Evolutionary conservation across 2,113 vertebrate genomes (phyloP), one percentile per base, ranked within the genome.

Genomic region (Serinus canaria): DNA sequence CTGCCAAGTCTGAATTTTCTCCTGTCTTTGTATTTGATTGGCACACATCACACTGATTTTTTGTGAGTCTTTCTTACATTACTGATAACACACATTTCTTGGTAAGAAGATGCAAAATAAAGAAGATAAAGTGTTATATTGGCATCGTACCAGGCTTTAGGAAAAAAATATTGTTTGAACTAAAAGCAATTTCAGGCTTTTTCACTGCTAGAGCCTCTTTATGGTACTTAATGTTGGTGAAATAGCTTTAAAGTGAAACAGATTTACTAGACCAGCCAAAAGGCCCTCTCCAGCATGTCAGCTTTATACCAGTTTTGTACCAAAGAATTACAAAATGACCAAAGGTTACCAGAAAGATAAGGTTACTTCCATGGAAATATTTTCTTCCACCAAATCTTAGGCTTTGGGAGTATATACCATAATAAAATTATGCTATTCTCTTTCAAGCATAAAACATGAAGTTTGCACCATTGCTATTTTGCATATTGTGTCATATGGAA

Each of bases 171-270:
- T 8, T 74, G 3, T 78, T 75, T 83, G 25, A 16, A 35, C 30
- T 77, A 46, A 35, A 30, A 59, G 52, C 10, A 0, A 11, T 16
- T 81, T 89, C 18, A 24, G n/a, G 37, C 52, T 69, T 24, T 86
- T 84, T 33, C 14, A 13, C 10, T 18, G 33, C 23, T 77, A 43
- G 30, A 77, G 28, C 25, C 37, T 62, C 35, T 67, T 85, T 58
- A 76, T 70, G 31, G 15, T 67, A 23, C 63, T 74, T 87, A 59
- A 43, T 52, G 64, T 41, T 56, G 21, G 16, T 81, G 33, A 89
- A 69, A 77, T 58, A 79, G 31, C 37, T 85, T 88, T 73, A 47
- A 88, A 90, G 30, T 77, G 77, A 70, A 86, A 73, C 16, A 82
- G 49, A 20, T 69, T 74, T 52, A 30, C 55, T 55, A 39, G 27